A percentile compares a stretch with the other conserved stretches of the same genome.
phyloP scores from a whole-genome alignment of 1,140 invertebrate genomes.

The Eueides isabella region DNA sequence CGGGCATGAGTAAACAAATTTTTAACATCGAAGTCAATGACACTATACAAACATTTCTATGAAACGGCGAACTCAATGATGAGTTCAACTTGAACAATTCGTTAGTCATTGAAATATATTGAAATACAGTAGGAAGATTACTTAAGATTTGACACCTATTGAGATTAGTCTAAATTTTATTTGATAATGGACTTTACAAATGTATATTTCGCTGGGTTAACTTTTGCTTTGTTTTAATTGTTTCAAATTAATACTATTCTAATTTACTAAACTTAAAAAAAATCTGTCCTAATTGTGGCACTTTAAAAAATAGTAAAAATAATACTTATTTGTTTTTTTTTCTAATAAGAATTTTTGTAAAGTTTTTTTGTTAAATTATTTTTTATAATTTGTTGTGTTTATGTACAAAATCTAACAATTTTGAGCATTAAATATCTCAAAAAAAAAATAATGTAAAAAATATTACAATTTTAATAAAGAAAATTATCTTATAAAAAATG shows the following conservation, averaged over 20 bases:
- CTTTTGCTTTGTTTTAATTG: background rate
- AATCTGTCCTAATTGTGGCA: no score
- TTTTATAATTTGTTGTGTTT: no score
- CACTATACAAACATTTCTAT: conserved; percentile 61
- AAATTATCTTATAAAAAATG: no score
- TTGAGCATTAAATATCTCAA: no score
- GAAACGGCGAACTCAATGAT: conserved; percentile 36
- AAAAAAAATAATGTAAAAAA: no score
- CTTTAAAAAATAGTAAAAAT: no score
- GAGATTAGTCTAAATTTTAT: conserved; percentile 5
- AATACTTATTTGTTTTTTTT: background rate
- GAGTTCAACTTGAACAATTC: conserved; percentile 47
- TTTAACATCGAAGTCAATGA: conserved; percentile 64
- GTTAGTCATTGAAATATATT: conserved; percentile 49
- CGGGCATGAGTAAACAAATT: conserved; percentile 67
- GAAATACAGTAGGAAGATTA: conserved; percentile 2
- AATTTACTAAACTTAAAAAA: no score
- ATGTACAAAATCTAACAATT: no score
- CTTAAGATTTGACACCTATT: conserved; percentile 14
- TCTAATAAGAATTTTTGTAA: no score
- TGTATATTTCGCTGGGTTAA: background rate
- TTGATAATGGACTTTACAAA: conserved; percentile 8
- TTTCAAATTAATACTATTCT: background rate
- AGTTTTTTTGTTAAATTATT: no score
- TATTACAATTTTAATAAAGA: no score